Conservation (phyloP, 2,797 vertebrate species). For the Florisuga fusca region DNA sequence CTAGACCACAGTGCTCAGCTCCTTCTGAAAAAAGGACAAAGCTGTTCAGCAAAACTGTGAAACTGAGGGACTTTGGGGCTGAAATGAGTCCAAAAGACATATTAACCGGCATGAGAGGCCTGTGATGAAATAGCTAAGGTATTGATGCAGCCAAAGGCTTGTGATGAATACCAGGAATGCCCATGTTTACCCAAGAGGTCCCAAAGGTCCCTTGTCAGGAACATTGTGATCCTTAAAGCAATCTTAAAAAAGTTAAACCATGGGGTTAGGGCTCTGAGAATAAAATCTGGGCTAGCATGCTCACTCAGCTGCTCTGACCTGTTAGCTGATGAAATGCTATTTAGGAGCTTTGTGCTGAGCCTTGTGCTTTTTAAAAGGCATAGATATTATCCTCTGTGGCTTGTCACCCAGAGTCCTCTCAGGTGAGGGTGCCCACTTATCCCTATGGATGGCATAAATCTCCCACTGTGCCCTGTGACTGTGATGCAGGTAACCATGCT, state of each 20-base stretch:
- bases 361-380: background rate
- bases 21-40: conserved; percentile 71
- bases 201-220: conserved; percentile 66
- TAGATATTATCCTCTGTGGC: background rate
- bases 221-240: conserved; percentile 66
- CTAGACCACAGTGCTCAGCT: conserved; percentile 37
- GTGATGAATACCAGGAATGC: conserved; percentile 67
- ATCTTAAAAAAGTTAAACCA: conserved; percentile 50
- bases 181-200: conserved; percentile 70
- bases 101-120: conserved; percentile 56
- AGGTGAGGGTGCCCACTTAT: background rate
- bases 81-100: conserved; percentile 68
- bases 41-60: conserved; percentile 41
- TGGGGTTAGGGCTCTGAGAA: background rate
- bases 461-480: background rate
- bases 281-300: background rate
- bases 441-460: background rate
- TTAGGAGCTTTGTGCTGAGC: background rate
- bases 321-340: background rate
- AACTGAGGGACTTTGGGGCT: conserved; percentile 23
- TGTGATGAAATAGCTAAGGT: conserved; percentile 61
- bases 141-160: conserved; percentile 58
- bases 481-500: background rate
- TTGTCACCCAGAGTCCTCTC: background rate
- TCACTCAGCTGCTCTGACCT: background rate